A percentile compares a stretch with the other conserved stretches of the same genome.
Evolutionary conservation across 2,888 invertebrate species (phyloP).

Genomic region (Prionchulus punctatus): DNA sequence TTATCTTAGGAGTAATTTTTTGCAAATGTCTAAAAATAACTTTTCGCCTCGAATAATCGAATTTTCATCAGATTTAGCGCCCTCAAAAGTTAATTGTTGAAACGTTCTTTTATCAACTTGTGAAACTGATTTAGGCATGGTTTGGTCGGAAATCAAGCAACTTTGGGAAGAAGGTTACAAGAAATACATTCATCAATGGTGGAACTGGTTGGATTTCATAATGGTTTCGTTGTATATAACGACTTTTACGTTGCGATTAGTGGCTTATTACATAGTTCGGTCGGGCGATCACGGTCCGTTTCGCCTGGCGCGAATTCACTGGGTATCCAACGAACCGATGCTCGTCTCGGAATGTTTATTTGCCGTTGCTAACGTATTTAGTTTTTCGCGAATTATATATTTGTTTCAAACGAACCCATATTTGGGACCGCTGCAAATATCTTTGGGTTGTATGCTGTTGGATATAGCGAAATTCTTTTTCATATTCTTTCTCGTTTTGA

Average conservation of each 20-base stretch:
- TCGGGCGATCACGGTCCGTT: constrained; percentile 20
- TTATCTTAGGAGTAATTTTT: too few species aligned
- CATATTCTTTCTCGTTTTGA: constrained; percentile 40
- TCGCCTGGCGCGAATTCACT: constrained; percentile 32
- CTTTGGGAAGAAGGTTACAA: constrained; percentile 43
- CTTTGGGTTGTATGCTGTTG: constrained; percentile 42
- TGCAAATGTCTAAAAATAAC: too few species aligned
- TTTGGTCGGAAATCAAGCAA: constrained; percentile 44
- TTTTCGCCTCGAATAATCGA: too few species aligned
- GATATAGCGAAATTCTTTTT: constrained; percentile 43
- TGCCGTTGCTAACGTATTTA: constrained; percentile 43
- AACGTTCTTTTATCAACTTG: too few species aligned
- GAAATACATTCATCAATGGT: constrained; percentile 43
- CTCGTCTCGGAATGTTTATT: constrained; percentile 42
- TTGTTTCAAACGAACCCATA: constrained; percentile 43
- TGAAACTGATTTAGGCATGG: constrained; percentile 37
- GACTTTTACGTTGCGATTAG: constrained; percentile 40
- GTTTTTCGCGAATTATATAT: constrained; percentile 43
- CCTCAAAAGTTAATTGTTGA: too few species aligned
- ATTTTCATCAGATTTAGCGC: too few species aligned
- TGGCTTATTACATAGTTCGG: too few species aligned
- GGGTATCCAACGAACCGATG: constrained; percentile 42
- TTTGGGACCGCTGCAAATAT: constrained; percentile 41
- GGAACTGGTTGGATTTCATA: constrained; percentile 45
- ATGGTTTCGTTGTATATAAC: constrained; percentile 43